A percentile compares a stretch with the other conserved stretches of the same genome.
Conservation (phyloP, 2,113 vertebrate genomes). For the Entosphenus tridentatus region DNA sequence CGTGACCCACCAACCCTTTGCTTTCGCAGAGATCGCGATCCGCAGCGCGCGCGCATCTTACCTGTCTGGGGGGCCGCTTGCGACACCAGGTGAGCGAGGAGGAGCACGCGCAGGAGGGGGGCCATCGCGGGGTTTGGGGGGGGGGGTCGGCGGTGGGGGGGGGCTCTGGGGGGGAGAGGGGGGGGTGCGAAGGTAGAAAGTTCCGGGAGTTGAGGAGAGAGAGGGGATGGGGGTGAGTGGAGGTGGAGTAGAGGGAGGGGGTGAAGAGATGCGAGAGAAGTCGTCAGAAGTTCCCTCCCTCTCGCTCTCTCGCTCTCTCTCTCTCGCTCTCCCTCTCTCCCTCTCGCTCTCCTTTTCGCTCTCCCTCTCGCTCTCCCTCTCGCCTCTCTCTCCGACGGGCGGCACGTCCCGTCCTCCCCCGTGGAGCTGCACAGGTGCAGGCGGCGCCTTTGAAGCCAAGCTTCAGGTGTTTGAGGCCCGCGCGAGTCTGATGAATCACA, state of each 20-base stretch:
- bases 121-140: constrained; percentile 14
- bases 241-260: not conserved
- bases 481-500: too few species aligned
- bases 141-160: constrained; percentile 4
- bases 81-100: too few species aligned
- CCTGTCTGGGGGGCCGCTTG: too few species aligned
- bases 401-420: constrained; percentile 7
- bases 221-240: not conserved
- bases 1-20: too few species aligned
- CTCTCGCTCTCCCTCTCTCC: not conserved
- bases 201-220: not conserved
- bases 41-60: too few species aligned
- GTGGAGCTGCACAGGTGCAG: constrained; percentile 10
- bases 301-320: not conserved
- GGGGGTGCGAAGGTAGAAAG: not conserved
- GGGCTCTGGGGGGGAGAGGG: not conserved
- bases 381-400: constrained; percentile 13
- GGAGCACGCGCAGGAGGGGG: constrained; percentile 3
- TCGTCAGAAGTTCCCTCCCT: not conserved
- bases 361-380: not conserved
- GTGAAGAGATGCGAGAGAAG: not conserved
- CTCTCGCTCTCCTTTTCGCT: not conserved
- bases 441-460: constrained; percentile 15
- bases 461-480: constrained; percentile 8
- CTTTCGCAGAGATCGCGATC: too few species aligned